phyloP scores from a whole-genome alignment of 1,140 invertebrate species.

The Idris sp. region DNA sequence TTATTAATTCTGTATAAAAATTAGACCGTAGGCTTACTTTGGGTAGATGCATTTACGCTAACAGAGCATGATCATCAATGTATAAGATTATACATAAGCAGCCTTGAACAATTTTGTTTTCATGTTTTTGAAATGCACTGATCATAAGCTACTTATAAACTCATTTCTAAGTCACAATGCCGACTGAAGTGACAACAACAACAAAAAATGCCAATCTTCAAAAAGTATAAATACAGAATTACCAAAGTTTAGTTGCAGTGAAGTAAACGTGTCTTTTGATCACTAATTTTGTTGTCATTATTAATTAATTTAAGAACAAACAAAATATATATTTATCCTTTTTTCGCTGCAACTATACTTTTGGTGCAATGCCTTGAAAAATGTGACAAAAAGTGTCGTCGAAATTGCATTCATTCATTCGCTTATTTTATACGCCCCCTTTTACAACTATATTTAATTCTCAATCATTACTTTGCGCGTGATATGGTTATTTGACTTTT shows the following conservation, averaged over 20 bases:
- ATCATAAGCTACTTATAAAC: constrained; percentile 14
- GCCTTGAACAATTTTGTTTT: too few species aligned
- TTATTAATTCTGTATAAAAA: constrained; percentile 44
- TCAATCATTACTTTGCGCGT: constrained; percentile 60
- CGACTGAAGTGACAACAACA: constrained; percentile 36
- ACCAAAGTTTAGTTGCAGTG: not conserved
- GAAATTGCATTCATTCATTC: constrained; percentile 53
- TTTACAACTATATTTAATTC: constrained; percentile 44
- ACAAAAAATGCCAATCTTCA: constrained; percentile 26
- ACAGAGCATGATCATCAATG: too few species aligned
- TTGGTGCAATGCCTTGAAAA: too few species aligned
- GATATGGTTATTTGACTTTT: constrained; percentile 64
- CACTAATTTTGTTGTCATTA: too few species aligned
- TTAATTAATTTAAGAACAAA: too few species aligned
- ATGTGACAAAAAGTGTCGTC: constrained; percentile 1
- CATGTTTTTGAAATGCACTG: constrained; percentile 26
- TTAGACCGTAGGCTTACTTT: constrained; percentile 40
- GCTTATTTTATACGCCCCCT: constrained; percentile 33
- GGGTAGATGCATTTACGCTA: constrained; percentile 28
- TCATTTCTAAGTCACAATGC: constrained; percentile 55
- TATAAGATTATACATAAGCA: too few species aligned
- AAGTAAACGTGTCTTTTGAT: too few species aligned
- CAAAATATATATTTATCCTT: too few species aligned
- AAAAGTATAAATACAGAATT: constrained; percentile 17
- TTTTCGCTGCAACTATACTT: not conserved